phyloP scores from a whole-genome alignment of 2,888 invertebrate species.

The Homarus gammarus region DNA sequence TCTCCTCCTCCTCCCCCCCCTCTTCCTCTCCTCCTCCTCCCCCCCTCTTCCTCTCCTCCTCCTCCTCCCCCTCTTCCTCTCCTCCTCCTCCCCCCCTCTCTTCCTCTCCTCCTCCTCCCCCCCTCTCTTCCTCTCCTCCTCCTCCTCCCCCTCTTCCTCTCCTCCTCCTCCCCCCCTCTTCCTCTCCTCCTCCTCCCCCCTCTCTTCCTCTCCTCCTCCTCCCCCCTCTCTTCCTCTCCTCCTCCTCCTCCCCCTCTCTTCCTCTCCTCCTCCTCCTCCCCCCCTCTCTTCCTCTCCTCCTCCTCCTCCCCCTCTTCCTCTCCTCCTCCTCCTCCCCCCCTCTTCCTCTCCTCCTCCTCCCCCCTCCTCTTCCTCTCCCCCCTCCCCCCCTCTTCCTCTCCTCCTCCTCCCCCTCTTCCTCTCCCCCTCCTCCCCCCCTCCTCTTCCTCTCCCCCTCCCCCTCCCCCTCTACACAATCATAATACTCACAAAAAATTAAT shows the following conservation, averaged over 20 bases:
- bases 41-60: too few species aligned
- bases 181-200: constrained; percentile 14
- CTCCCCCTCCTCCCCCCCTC: constrained; percentile 3
- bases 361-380: too few species aligned
- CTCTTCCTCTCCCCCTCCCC: constrained; percentile 2
- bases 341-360: too few species aligned
- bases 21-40: too few species aligned
- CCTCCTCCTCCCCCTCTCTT: background rate
- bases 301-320: too few species aligned
- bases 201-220: background rate
- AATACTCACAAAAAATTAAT: too few species aligned
- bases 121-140: too few species aligned
- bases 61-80: constrained; percentile 1
- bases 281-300: constrained; percentile 1
- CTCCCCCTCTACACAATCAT: background rate
- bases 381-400: too few species aligned
- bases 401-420: background rate
- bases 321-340: too few species aligned
- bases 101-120: constrained; percentile 10
- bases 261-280: constrained; percentile 17
- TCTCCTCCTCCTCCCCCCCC: constrained; percentile 6
- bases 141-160: too few species aligned
- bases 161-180: background rate
- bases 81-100: background rate
- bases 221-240: too few species aligned